These are phyloP conservation scores for Dimorphilus gyrociliatus DNA, from an alignment of 2,888 invertebrate genomes.

Conservation along the genomic window DNA sequence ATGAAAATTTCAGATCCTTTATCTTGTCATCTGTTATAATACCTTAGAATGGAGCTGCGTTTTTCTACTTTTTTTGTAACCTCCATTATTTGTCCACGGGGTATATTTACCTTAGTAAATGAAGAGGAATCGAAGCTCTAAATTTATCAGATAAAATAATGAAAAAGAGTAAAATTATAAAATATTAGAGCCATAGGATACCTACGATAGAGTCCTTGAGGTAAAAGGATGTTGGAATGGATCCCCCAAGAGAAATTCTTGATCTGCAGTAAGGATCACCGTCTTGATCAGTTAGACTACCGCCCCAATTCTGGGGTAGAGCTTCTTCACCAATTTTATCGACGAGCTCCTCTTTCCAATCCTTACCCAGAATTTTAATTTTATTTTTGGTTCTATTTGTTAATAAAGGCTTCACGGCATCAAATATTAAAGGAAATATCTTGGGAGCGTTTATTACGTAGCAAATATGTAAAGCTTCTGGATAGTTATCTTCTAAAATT, in stretches of 20 bases:
- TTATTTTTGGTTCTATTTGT: constrained; percentile 73
- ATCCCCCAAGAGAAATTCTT: not conserved
- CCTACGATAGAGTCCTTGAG: no score
- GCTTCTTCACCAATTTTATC: constrained; percentile 1
- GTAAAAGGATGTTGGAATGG: not conserved
- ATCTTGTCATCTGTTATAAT: no score
- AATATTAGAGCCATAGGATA: no score
- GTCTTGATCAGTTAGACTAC: constrained; percentile 9
- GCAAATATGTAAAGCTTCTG: constrained; percentile 68
- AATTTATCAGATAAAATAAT: no score
- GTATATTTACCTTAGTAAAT: no score
- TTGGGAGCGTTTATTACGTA: constrained; percentile 53
- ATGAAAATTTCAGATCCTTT: no score
- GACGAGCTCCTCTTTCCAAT: constrained; percentile 1
- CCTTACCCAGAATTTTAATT: constrained; percentile 62
- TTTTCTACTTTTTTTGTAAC: no score
- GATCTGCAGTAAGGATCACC: constrained; percentile 9
- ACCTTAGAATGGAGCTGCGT: no score
- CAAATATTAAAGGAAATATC: not conserved
- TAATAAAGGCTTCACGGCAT: constrained; percentile 45
- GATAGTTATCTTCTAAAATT: constrained; percentile 43
- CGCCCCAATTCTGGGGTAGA: constrained; percentile 12
- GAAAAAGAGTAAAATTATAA: no score
- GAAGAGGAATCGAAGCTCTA: no score
- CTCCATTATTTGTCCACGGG: no score